Evolutionary conservation across 2,113 vertebrate genomes (phyloP).

Genomic region (Numenius arquata): DNA sequence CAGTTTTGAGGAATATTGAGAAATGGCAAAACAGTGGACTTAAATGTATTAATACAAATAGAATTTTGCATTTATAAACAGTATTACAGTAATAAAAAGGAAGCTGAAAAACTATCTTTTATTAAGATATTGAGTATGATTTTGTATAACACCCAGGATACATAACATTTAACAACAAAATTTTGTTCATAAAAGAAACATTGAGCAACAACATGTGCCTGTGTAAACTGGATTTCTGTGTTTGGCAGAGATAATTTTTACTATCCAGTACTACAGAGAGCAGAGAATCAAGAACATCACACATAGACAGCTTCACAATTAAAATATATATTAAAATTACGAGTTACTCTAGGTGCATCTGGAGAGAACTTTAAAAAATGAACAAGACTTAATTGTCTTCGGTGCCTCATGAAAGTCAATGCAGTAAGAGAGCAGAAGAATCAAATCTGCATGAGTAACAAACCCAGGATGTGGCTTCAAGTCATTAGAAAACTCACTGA

Average conservation of each 20-base stretch:
- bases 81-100: neutral
- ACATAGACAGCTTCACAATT: neutral
- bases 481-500: conserved; percentile 58
- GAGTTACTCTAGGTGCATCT: neutral
- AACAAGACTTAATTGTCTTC: neutral
- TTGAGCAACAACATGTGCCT: neutral
- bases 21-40: neutral
- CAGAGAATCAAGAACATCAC: neutral
- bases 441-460: conserved; percentile 42
- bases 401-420: conserved; percentile 31
- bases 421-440: conserved; percentile 25
- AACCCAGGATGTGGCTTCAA: conserved; percentile 6
- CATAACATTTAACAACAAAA: neutral
- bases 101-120: conserved; percentile 13
- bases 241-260: neutral
- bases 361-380: conserved; percentile 6
- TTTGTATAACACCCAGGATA: neutral
- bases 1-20: neutral
- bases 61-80: neutral
- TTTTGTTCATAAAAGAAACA: neutral
- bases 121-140: neutral
- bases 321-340: neutral
- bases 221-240: neutral
- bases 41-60: neutral
- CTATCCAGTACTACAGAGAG: neutral